phyloP scores from a whole-genome alignment of 1,140 invertebrate species.

The Brachionus koreanus region DNA sequence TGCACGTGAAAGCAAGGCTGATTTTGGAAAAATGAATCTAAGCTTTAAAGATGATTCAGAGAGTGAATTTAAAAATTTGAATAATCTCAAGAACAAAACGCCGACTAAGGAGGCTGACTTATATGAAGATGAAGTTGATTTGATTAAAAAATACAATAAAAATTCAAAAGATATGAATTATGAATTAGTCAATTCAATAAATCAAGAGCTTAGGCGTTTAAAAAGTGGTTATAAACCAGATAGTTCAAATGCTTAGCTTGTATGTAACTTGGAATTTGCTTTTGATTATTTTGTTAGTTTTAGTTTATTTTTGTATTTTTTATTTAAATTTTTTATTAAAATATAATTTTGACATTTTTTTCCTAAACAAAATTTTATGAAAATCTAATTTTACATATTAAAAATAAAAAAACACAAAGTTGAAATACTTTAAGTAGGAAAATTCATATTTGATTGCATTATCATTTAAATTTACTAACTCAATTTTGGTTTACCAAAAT shows the following conservation, averaged over 20 bases:
- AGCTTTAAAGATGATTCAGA: neutral
- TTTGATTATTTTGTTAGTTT: neutral
- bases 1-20: neutral
- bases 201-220: conserved; percentile 6
- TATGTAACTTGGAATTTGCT: neutral
- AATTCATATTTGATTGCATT: too few species aligned
- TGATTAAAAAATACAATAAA: conserved; percentile 13
- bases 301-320: neutral
- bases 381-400: too few species aligned
- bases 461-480: too few species aligned
- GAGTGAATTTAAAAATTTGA: conserved; percentile 39
- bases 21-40: neutral
- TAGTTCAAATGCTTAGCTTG: conserved; percentile 19
- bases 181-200: conserved; percentile 23
- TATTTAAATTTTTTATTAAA: neutral
- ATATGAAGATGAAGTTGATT: conserved; percentile 25
- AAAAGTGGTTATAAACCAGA: conserved; percentile 31
- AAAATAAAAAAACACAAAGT: too few species aligned
- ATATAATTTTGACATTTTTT: neutral
- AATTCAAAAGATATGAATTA: neutral
- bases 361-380: too few species aligned
- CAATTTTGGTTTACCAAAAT: too few species aligned
- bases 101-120: neutral
- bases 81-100: conserved; percentile 3
- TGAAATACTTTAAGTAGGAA: too few species aligned